These are phyloP conservation scores for Polymixis flavicincta DNA, from an alignment of 2,888 invertebrate species.

Conservation along the genomic window DNA sequence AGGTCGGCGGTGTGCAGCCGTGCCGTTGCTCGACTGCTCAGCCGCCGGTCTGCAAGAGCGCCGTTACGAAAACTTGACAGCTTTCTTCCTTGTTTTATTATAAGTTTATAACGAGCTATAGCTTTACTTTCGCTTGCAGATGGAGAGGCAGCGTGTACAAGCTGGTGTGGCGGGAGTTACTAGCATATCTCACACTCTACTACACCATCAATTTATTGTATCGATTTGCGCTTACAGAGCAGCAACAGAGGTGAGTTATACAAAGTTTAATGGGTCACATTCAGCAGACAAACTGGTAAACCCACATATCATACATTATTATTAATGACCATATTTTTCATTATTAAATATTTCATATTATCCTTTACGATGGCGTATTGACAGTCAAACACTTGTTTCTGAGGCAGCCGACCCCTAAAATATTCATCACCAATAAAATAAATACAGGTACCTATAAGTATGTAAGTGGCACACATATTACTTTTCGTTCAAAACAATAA, in stretches of 20 bases:
- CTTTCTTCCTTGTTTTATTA: constrained; percentile 56
- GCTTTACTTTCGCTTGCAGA: constrained; percentile 88
- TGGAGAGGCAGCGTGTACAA: constrained; percentile 99
- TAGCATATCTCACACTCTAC: constrained; percentile 96
- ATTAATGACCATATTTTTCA: constrained; percentile 7
- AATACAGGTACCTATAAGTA: constrained; percentile 38
- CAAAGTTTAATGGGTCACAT: constrained; percentile 5
- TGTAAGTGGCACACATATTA: constrained; percentile 33
- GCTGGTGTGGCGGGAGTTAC: constrained; percentile 97
- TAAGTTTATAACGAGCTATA: constrained; percentile 33
- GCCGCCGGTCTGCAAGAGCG: constrained; percentile 19
- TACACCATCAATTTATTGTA: constrained; percentile 96
- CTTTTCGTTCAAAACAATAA: constrained; percentile 25
- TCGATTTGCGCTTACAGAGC: constrained; percentile 94
- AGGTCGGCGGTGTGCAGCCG: constrained; percentile 45
- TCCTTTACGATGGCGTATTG: constrained; percentile 5
- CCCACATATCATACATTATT: neutral
- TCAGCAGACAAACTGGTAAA: constrained; percentile 2
- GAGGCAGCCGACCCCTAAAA: constrained; percentile 39
- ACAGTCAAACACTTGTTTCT: constrained; percentile 22
- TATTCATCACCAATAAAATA: constrained; percentile 38
- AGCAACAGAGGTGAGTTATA: constrained; percentile 94
- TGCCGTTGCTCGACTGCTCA: neutral
- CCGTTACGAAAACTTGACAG: constrained; percentile 44
- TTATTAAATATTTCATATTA: constrained; percentile 19